These are phyloP conservation scores for Mesochorus sp. DNA, from an alignment of 2,888 invertebrate species.

Conservation along the genomic window DNA sequence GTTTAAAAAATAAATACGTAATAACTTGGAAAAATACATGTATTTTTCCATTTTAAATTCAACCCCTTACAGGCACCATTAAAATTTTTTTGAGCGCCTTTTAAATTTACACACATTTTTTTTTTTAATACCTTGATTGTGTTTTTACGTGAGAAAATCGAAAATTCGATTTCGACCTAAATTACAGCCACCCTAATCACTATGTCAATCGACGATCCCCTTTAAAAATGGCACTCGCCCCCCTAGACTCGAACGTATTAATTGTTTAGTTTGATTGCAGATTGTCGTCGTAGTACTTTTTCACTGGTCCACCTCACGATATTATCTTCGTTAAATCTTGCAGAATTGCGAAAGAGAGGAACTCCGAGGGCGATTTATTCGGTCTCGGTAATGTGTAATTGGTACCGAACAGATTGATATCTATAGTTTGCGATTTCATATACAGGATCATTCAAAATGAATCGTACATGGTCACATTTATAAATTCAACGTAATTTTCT, in stretches of 20 bases:
- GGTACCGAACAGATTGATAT: constrained; percentile 55
- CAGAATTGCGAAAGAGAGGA: constrained; percentile 45
- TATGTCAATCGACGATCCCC: neutral
- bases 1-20: too few relatives aligned
- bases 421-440: constrained; percentile 41
- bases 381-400: constrained; percentile 40
- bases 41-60: too few relatives aligned
- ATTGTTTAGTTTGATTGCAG: constrained; percentile 63
- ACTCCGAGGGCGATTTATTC: constrained; percentile 41
- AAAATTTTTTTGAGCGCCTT: too few relatives aligned
- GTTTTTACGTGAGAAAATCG: neutral
- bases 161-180: constrained; percentile 4
- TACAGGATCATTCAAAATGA: too few relatives aligned
- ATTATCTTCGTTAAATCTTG: constrained; percentile 12
- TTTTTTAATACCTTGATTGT: too few relatives aligned
- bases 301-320: neutral
- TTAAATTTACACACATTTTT: too few relatives aligned
- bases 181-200: too few relatives aligned
- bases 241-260: constrained; percentile 53
- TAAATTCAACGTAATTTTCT: too few relatives aligned
- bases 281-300: constrained; percentile 27
- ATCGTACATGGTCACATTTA: too few relatives aligned
- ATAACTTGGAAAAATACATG: too few relatives aligned
- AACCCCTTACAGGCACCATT: too few relatives aligned
- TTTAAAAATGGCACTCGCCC: neutral